Conservation (phyloP, 2,797 vertebrate species). For the Rhinophrynus dorsalis region DNA sequence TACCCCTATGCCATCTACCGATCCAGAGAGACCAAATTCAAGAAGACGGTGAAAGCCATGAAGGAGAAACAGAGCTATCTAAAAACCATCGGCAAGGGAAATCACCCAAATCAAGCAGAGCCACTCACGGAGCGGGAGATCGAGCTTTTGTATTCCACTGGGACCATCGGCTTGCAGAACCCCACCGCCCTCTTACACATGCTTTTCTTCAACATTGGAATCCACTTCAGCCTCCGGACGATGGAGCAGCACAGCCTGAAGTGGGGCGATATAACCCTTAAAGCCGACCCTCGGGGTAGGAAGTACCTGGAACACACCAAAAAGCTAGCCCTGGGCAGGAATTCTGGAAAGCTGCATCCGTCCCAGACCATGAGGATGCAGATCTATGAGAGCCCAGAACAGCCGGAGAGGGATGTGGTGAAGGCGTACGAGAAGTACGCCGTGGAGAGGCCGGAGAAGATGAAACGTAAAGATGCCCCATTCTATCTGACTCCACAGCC, state of each 20-base stretch:
- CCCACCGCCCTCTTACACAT: conserved; percentile 42
- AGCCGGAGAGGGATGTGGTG: conserved; percentile 39
- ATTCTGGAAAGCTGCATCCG: not conserved
- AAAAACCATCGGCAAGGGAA: conserved; percentile 13
- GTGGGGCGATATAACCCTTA: conserved; percentile 41
- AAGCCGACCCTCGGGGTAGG: conserved; percentile 19
- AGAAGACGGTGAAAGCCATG: conserved; percentile 35
- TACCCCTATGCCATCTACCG: conserved; percentile 41
- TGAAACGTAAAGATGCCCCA: conserved; percentile 35
- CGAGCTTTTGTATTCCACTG: conserved; percentile 30
- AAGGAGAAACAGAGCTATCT: conserved; percentile 40
- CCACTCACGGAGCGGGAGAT: conserved; percentile 34
- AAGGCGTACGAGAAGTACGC: conserved; percentile 44
- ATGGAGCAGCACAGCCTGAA: conserved; percentile 41
- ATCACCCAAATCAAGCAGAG: conserved; percentile 3
- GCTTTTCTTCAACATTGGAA: conserved; percentile 44
- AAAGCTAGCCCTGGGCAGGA: not conserved
- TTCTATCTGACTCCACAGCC: conserved; percentile 44
- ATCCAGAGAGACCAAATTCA: conserved; percentile 30
- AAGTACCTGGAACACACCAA: conserved; percentile 44
- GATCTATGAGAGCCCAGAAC: conserved; percentile 45
- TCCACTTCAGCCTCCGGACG: conserved; percentile 42
- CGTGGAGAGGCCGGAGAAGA: conserved; percentile 32
- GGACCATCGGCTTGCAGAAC: conserved; percentile 44
- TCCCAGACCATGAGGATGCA: conserved; percentile 23